Percentiles rank a stretch among this genome's conserved stretches.
phyloP scores from a whole-genome alignment of 1,140 invertebrate species.

The Lasioglossum albipes region DNA sequence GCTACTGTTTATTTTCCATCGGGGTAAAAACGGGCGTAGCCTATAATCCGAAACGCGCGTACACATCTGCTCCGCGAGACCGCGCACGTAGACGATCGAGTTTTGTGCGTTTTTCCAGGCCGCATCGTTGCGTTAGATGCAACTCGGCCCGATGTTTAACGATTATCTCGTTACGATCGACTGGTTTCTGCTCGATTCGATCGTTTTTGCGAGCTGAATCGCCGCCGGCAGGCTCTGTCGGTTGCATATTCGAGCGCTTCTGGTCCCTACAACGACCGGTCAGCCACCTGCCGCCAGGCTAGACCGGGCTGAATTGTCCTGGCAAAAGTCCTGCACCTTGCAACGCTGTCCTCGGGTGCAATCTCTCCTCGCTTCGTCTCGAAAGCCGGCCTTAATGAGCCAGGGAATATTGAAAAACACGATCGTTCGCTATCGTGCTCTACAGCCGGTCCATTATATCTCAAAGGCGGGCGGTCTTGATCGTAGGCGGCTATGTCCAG shows the following conservation, averaged over 20 bases:
- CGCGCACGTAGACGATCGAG: background rate
- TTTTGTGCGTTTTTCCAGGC: constrained; percentile 8
- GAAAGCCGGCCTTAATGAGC: background rate
- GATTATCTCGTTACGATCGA: constrained; percentile 49
- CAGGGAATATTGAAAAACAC: background rate
- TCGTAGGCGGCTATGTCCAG: too few relatives aligned
- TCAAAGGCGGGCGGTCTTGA: too few relatives aligned
- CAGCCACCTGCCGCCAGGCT: background rate
- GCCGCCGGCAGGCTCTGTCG: background rate
- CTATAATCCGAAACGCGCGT: background rate
- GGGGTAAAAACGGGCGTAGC: background rate
- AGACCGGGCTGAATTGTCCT: background rate
- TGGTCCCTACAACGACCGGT: background rate
- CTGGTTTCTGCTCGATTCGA: constrained; percentile 24
- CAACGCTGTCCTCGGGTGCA: background rate
- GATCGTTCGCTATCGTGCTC: background rate
- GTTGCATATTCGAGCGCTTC: background rate
- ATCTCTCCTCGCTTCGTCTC: background rate
- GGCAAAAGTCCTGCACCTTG: background rate
- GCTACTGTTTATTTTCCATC: background rate
- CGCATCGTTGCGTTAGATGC: background rate
- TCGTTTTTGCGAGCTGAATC: constrained; percentile 11
- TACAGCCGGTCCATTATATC: too few relatives aligned
- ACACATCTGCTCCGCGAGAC: background rate
- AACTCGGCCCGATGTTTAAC: constrained; percentile 15